Percentiles rank a stretch among this genome's conserved stretches.
These are phyloP conservation scores for Pluvialis apricaria DNA, from an alignment of 2,113 vertebrate genomes.

Conservation along the genomic window DNA sequence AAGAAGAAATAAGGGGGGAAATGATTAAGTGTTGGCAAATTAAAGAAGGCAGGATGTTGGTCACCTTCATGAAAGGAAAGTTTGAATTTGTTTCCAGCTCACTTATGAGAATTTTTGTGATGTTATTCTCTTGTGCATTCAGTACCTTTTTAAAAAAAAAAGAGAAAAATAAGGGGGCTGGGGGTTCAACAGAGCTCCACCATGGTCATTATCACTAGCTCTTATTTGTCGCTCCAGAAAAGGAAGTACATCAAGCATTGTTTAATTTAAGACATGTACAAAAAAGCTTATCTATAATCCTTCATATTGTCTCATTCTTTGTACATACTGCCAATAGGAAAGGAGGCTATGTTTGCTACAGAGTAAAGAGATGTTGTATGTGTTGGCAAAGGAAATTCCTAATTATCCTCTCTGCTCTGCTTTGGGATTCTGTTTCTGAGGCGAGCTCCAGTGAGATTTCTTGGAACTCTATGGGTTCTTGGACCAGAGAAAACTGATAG, in stretches of 20 bases:
- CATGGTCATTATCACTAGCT: background rate
- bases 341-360: background rate
- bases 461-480: slow-evolving; percentile 35
- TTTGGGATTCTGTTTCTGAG: slow-evolving; percentile 39
- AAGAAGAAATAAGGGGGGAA: background rate
- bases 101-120: background rate
- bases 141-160: background rate
- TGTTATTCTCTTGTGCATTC: background rate
- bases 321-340: background rate
- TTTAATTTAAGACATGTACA: background rate
- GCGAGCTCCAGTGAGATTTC: slow-evolving; percentile 45
- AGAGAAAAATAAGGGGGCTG: background rate
- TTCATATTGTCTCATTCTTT: background rate
- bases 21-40: background rate
- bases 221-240: background rate
- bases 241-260: background rate
- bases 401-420: slow-evolving; percentile 16
- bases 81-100: background rate
- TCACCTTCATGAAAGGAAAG: background rate
- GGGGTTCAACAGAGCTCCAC: background rate
- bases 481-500: background rate
- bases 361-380: background rate
- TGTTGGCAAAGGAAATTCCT: slow-evolving; percentile 39
- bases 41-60: background rate
- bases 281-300: background rate